These are phyloP conservation scores for Stenolophus ochropezus DNA, from an alignment of 2,888 invertebrate genomes.

Conservation along the genomic window DNA sequence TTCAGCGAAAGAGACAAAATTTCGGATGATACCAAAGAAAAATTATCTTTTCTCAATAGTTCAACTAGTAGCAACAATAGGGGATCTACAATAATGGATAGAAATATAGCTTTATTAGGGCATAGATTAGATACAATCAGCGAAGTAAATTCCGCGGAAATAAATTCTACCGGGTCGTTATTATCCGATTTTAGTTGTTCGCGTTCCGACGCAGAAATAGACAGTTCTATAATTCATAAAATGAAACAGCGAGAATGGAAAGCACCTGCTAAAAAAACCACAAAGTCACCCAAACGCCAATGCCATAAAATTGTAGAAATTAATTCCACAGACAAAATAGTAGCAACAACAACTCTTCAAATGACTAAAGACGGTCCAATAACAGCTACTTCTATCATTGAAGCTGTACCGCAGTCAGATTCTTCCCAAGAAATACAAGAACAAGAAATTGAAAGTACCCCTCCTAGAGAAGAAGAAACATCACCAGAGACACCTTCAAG, in stretches of 20 bases:
- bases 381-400: constrained; percentile 82
- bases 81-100: constrained; percentile 40
- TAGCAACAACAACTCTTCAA: constrained; percentile 85
- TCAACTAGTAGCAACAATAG: constrained; percentile 70
- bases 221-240: constrained; percentile 72
- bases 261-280: constrained; percentile 62
- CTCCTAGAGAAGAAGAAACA: not conserved
- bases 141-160: constrained; percentile 74
- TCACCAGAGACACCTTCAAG: too few species aligned
- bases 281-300: constrained; percentile 69
- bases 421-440: not conserved
- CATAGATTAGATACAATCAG: constrained; percentile 68
- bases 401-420: constrained; percentile 75
- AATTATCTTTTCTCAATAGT: constrained; percentile 83
- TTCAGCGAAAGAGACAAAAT: constrained; percentile 76
- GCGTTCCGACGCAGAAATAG: constrained; percentile 88
- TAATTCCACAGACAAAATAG: constrained; percentile 78
- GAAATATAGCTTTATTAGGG: not conserved
- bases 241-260: constrained; percentile 13
- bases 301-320: constrained; percentile 71
- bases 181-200: constrained; percentile 88
- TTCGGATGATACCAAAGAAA: constrained; percentile 89
- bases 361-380: constrained; percentile 80
- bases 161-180: constrained; percentile 87
- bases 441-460: not conserved